phyloP scores from a whole-genome alignment of 2,888 invertebrate species.

The Melangyna quadrimaculata region DNA sequence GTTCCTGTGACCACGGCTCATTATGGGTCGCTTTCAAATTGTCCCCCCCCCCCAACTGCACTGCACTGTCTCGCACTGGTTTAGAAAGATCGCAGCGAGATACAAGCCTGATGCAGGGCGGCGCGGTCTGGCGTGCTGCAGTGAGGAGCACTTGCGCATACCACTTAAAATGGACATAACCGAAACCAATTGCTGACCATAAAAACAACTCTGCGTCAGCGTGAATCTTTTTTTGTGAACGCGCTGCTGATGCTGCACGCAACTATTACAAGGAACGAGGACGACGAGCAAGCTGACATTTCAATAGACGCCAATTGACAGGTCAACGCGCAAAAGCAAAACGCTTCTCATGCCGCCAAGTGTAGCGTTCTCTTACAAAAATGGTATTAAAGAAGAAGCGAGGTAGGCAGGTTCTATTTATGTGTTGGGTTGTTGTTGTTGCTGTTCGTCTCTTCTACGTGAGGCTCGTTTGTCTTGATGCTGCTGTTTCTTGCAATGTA shows the following conservation, averaged over 20 bases:
- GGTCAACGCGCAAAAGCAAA: conserved; percentile 79
- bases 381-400: conserved; percentile 55
- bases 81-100: conserved; percentile 48
- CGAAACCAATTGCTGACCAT: conserved; percentile 69
- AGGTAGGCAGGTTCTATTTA: conserved; percentile 34
- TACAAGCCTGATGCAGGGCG: conserved; percentile 17
- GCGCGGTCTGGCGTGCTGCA: conserved; percentile 1
- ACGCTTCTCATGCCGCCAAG: conserved; percentile 70
- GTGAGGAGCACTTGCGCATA: conserved; percentile 64
- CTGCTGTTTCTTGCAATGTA: conserved; percentile 31
- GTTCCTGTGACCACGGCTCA: conserved; percentile 68
- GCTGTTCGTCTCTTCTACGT: conserved; percentile 17
- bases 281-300: conserved; percentile 77
- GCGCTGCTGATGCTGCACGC: conserved; percentile 51
- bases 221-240: conserved; percentile 47
- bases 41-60: too few species aligned
- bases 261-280: conserved; percentile 36
- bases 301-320: conserved; percentile 81
- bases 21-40: conserved; percentile 66
- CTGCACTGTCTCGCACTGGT: background rate
- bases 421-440: background rate
- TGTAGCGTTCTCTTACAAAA: conserved; percentile 59
- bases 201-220: conserved; percentile 67
- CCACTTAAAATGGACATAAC: conserved; percentile 72
- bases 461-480: conserved; percentile 29